Evolutionary conservation across 2,113 vertebrate species (phyloP), one percentile per base, ranked within the genome.

Genomic region (Saccopteryx bilineata): DNA sequence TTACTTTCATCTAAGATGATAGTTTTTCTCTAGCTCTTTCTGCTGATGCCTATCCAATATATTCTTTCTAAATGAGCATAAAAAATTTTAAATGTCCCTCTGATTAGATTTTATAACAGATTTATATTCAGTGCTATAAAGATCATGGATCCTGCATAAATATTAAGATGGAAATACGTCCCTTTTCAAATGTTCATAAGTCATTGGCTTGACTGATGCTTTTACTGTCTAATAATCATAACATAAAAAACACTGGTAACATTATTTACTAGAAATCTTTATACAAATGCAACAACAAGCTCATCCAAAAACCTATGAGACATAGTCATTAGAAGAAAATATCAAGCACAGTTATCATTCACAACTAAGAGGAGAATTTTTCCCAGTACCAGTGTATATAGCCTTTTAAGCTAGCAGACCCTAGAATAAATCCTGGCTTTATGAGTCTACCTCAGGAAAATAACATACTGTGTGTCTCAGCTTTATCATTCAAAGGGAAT

Each of bases 1-100:
- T 17, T 76, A 52, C 85, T 92, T 85, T 90, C 56, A 39, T 93
- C 28, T 52, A 80, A 68, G 66, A 95, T 63, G 58, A 84, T 24
- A 81, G 76, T n/a, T 92, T 82, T 93, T 89, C 72, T 84, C 28
- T 39, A 56, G 58, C 5, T 72, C 28, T 93, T 91, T 65, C 63
- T n/a, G 60, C 18, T 60, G 39, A 80, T 61, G 61, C 24, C 56
- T 68, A 21, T 33, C 24, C 24, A 72, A 92, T 69, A 60, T 17
- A 69, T n/a, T 87, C 54, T 84, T 39, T 76, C 31, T 81, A 85
- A 46, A 56, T 68, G 46, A 84, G 24, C 39, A 76, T 68, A 88
- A 74, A 81, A 71, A 75, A 71, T 33, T 50, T 50, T 1, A 66
- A 80, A 89, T 23, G 19, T 33, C 17, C 4, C 21, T 93, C 50